Evolutionary conservation across 2,888 invertebrate genomes (phyloP).

Genomic region (Trisateles emortualis): DNA sequence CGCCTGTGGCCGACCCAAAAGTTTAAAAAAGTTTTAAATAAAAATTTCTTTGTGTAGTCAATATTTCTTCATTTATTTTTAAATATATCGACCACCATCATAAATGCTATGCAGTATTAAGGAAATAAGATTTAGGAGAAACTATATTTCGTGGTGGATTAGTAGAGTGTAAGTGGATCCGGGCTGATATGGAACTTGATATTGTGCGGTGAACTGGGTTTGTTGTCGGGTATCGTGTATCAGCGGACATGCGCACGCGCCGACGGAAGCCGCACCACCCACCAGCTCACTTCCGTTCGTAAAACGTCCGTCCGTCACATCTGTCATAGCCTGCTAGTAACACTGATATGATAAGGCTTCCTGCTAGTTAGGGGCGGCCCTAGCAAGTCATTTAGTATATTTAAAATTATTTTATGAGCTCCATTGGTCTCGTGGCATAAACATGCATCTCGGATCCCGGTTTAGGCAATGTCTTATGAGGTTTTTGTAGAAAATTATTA

Average conservation of each 20-base stretch:
- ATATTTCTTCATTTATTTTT: too few species aligned
- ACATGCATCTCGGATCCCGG: too few species aligned
- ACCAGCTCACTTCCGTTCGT: conserved; percentile 66
- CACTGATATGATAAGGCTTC: conserved; percentile 78
- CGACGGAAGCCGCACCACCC: conserved; percentile 71
- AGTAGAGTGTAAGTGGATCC: conserved; percentile 55
- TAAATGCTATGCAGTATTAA: conserved; percentile 14
- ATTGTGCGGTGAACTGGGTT: conserved; percentile 53
- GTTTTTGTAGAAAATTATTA: too few species aligned
- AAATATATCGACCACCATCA: too few species aligned
- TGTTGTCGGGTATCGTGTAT: conserved; percentile 56
- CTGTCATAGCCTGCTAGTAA: conserved; percentile 49
- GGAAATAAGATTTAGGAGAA: conserved; percentile 12
- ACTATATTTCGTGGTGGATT: conserved; percentile 28
- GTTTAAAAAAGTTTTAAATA: too few species aligned
- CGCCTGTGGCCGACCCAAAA: too few species aligned
- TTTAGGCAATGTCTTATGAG: too few species aligned
- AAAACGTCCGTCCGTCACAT: conserved; percentile 48
- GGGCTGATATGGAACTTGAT: conserved; percentile 59
- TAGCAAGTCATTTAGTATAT: too few species aligned
- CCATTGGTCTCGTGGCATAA: too few species aligned
- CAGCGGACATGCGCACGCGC: conserved; percentile 73
- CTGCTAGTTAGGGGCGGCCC: conserved; percentile 48
- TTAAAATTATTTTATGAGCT: too few species aligned
- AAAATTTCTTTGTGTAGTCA: too few species aligned